Evolutionary conservation across 2,888 invertebrate genomes (phyloP), one percentile per base, ranked within the genome.

Genomic region (Drosophila demipolita): DNA sequence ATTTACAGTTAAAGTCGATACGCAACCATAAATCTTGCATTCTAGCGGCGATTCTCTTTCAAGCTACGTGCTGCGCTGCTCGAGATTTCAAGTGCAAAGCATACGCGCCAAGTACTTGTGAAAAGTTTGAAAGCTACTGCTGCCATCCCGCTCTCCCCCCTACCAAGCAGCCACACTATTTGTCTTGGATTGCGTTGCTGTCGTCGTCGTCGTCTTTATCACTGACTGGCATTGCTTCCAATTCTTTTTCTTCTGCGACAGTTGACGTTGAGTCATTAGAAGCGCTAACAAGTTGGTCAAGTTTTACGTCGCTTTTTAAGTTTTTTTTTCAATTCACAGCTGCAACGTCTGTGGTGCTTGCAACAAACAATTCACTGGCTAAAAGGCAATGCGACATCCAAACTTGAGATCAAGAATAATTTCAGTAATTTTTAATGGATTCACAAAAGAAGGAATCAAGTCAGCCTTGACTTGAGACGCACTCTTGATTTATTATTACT

Each of bases 221-320:
- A 62, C 32, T 62, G 60, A 60, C 75, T 72, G 60, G 49, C 61
- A 55, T 38, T 74, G 38, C 26, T 60, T 45, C 36, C 35, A 61
- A 38, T 53, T 45, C 48, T 33, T 57, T 32, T 40, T 33, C 38
- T 20, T 45, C 23, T 15, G 20, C 35, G 23, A 15, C 36, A 32
- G 33, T 36, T 38, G 42, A 62, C 52, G 36, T 74, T 59, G 61
- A 77, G 48, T 75, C 62, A 80, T 78, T 80, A 75, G 66, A 80
- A 80, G 61, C 62, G 66, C 60, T 64, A 73, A 80, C 77, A 80
- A 77, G 77, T 80, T 78, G 73, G 61, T 69, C 78, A 76, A 78
- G 66, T 65, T 71, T 60, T 71, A 15, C 26, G 32, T 61, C 23
- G 40, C 49, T 55, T 40, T 23, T 23, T 54, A 32, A 35, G 42